Base-by-base conservation (phyloP, 2,113 vertebrate genomes). In the Syngnathoides biaculeatus region DNA sequence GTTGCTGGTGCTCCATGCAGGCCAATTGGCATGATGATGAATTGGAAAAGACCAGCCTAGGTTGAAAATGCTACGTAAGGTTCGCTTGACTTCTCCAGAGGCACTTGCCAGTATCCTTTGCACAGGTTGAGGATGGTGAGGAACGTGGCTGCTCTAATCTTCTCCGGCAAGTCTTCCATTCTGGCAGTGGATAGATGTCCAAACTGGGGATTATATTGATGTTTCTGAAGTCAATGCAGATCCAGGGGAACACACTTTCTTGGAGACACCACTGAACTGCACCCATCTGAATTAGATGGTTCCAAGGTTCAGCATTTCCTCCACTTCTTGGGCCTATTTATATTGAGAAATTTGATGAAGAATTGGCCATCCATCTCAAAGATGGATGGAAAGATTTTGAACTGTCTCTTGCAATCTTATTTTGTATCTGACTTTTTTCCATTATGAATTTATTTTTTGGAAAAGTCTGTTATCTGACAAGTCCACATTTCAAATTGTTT, bases 81-180 rank as follows among this genome's bases (percentile, higher is more conserved):
- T 0, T 30, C 1, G 12, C 27, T 13, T 5, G 40, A 38, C 2
- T 38, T 7, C 24, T 56, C 64, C 58, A 68, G 13, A 0, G 53
- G 58, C 7, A 68, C 73, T 19, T 68, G 50, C 65, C 50, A 64
- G 45, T 76, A 76, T 0, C 74, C 64, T 26, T 75, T 63, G 4
- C 68, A 67, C 0, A 64, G 50, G 8, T 71, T 42, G 1, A 68
- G 52, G 0, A 62, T 53, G 30, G n/a, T 70, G 17, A 61, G 60
- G 30, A 15, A 69, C 7, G 5, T 38, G 42, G 67, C 56, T 0
- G 0, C 4, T 11, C 63, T 27, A 20, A 65, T 35, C 9, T 19
- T 52, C 45, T 65, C 45, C 47, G 20, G 19, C 27, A 50, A 35
- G 9, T 67, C 50, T 9, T 67, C 65, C 26, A 67, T 67, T 13